phyloP scores from a whole-genome alignment of 2,888 invertebrate species.

The Onthophagus sagittarius region DNA sequence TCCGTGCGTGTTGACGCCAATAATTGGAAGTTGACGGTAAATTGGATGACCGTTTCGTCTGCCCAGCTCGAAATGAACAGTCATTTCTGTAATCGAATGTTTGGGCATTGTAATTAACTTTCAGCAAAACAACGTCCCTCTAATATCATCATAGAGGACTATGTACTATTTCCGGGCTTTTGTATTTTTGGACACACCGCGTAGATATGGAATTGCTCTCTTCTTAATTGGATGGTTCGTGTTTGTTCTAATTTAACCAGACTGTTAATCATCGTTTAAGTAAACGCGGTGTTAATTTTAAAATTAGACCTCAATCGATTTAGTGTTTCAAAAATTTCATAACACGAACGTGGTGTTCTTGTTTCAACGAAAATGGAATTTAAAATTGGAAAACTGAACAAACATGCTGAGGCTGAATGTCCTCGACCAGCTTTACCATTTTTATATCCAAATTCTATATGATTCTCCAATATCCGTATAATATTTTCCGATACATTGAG shows the following conservation, averaged over 20 bases:
- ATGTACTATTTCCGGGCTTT: not conserved
- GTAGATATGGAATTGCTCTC: not conserved
- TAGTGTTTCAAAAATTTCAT: not conserved
- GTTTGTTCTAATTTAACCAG: too few species aligned
- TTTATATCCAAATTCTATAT: constrained; percentile 12
- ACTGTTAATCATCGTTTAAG: too few species aligned
- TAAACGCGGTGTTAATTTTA: not conserved
- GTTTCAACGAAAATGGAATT: not conserved
- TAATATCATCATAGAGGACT: not conserved
- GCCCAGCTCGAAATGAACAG: not conserved
- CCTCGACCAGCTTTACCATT: not conserved
- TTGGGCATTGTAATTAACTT: not conserved
- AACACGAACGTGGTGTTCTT: not conserved
- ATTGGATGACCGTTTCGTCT: not conserved
- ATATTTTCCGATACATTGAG: constrained; percentile 11
- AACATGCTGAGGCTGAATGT: not conserved
- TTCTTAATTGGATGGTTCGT: not conserved
- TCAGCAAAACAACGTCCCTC: not conserved
- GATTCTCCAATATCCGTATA: constrained; percentile 11
- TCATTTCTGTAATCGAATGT: not conserved
- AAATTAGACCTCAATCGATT: not conserved
- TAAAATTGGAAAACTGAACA: not conserved
- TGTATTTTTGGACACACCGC: not conserved
- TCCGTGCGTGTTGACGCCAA: not conserved
- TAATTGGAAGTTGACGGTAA: not conserved